Percentiles rank a stretch among this genome's conserved stretches.
Conservation (phyloP, 2,888 invertebrate genomes). For the Seira musarum region DNA sequence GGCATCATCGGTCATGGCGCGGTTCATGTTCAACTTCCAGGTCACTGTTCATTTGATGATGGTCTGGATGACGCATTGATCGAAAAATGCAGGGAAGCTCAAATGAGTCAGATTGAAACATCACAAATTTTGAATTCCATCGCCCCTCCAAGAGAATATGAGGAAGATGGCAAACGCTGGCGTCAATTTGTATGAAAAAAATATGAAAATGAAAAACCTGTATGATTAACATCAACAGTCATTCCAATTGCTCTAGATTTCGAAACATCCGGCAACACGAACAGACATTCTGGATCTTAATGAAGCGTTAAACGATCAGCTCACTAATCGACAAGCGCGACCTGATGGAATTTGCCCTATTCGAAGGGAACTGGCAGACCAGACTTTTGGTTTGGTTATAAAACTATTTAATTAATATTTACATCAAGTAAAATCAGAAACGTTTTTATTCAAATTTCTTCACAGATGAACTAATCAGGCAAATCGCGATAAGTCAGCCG, state of each 20-base stretch:
- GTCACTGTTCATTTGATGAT: constrained; percentile 28
- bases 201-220: background rate
- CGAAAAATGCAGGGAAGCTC: constrained; percentile 52
- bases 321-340: constrained; percentile 53
- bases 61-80: constrained; percentile 23
- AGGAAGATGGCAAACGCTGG: constrained; percentile 48
- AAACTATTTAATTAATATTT: too few species aligned
- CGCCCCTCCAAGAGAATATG: constrained; percentile 53
- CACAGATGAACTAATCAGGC: constrained; percentile 53
- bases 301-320: constrained; percentile 46
- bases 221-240: background rate
- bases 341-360: constrained; percentile 57
- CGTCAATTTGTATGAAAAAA: constrained; percentile 42
- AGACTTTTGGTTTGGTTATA: constrained; percentile 62
- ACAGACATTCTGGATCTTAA: constrained; percentile 50
- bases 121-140: constrained; percentile 51
- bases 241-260: constrained; percentile 41
- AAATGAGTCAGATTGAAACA: constrained; percentile 51
- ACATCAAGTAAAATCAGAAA: too few species aligned
- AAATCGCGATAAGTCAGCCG: constrained; percentile 40
- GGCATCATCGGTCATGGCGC: too few species aligned
- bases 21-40: background rate
- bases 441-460: background rate
- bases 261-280: constrained; percentile 43
- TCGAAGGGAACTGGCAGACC: constrained; percentile 51